Conservation (phyloP, 2,113 vertebrate species). For the Hypocryptadius cinnamomeus region DNA sequence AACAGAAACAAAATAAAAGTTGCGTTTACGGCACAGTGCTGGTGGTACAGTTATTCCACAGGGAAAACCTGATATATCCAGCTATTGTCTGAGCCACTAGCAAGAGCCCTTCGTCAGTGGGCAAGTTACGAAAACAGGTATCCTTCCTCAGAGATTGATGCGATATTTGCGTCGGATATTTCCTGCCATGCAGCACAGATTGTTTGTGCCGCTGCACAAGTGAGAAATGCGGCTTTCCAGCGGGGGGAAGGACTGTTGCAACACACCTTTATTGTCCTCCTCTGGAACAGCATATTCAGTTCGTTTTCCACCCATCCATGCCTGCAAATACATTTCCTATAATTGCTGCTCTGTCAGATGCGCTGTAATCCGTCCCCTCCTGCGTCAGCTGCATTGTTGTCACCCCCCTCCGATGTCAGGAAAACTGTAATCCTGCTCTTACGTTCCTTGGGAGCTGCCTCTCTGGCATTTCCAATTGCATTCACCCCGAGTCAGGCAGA, state of each 20-base stretch:
- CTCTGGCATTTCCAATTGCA: constrained; percentile 26
- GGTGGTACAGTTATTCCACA: constrained; percentile 3
- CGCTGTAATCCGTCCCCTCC: constrained; percentile 16
- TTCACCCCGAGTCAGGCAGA: not conserved
- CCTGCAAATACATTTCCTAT: constrained; percentile 17
- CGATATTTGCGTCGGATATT: not conserved
- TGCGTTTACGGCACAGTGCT: not conserved
- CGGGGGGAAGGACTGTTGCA: not conserved
- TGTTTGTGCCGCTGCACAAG: constrained; percentile 18
- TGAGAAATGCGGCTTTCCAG: not conserved
- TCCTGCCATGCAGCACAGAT: constrained; percentile 34
- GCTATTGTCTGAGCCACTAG: constrained; percentile 41
- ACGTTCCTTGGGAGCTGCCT: not conserved
- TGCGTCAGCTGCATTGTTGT: constrained; percentile 55
- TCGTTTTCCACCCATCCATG: constrained; percentile 3
- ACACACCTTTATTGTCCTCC: constrained; percentile 49
- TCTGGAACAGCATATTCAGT: not conserved
- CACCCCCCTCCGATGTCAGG: constrained; percentile 17
- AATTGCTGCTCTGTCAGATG: constrained; percentile 50
- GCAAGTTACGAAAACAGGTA: constrained; percentile 52
- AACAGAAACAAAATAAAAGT: constrained; percentile 46
- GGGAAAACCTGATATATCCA: constrained; percentile 55
- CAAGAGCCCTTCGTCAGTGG: not conserved
- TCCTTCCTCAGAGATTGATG: constrained; percentile 47
- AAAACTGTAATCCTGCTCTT: constrained; percentile 42